phyloP scores from a whole-genome alignment of 2,797 vertebrate species.

The Notamacropus eugenii region DNA sequence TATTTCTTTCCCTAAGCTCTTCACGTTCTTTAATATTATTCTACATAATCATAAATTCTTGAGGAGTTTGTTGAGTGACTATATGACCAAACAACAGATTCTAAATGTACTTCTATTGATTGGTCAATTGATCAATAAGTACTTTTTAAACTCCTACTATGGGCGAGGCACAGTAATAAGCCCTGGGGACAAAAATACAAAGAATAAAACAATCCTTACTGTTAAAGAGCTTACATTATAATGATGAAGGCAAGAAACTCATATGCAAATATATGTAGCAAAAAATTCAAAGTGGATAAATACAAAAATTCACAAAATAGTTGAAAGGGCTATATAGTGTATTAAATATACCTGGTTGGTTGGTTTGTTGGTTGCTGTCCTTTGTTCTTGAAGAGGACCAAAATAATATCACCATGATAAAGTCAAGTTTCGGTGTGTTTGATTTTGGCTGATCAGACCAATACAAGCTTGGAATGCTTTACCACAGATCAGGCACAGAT shows the following conservation, averaged over 20 bases:
- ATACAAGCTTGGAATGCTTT: too few relatives aligned
- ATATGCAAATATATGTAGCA: not conserved
- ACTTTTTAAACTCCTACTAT: not conserved
- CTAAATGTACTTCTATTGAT: not conserved
- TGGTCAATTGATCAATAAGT: not conserved
- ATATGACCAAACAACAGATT: not conserved
- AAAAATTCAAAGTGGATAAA: not conserved
- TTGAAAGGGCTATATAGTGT: not conserved
- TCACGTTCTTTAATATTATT: not conserved
- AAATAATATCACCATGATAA: too few relatives aligned
- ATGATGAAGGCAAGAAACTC: not conserved
- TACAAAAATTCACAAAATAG: not conserved
- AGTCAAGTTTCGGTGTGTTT: too few relatives aligned
- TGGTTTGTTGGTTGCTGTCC: too few relatives aligned
- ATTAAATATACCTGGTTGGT: not conserved
- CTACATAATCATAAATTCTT: not conserved
- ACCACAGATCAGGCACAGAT: too few relatives aligned
- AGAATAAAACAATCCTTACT: not conserved
- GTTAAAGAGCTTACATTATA: not conserved
- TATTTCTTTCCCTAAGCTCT: not conserved
- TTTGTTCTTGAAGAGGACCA: too few relatives aligned
- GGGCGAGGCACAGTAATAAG: not conserved
- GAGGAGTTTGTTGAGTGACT: not conserved
- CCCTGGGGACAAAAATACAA: not conserved
- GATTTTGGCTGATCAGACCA: too few relatives aligned